Evolutionary conservation across 2,113 vertebrate genomes (phyloP), one percentile per base, ranked within the genome.

Genomic region (Neotoma lepida): DNA sequence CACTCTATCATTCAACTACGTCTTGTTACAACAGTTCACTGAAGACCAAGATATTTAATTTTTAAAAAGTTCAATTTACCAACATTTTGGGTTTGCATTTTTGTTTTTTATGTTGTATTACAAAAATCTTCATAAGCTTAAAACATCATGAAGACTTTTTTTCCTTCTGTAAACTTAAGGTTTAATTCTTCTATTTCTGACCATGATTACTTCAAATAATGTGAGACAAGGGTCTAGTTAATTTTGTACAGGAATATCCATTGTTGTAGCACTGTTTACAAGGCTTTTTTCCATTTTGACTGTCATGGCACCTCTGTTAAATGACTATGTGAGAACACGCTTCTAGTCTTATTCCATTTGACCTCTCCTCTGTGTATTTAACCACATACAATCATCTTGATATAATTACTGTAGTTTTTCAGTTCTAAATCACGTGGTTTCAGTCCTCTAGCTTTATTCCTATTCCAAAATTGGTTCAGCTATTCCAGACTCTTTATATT

Each of bases 151-250:
- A 81, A 76, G 35, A 81, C 46, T 81, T 88, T 93, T 24, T 82
- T 61, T 63, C 89, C 28, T 64, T 46, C 15, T 85, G 54, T n/a
- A 93, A 84, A 22, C 90, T 91, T 89, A 92, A 35, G 81, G 49
- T 63, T 94, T 56, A 80, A 54, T 87, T 89, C 9, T 93, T 89
- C 80, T 14, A 88, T 64, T 68, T 88, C 91, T 28, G 68, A 89
- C 22, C n/a, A 91, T 44, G 61, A 89, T 85, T 44, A 78, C 39
- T 56, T 88, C n/a, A 96, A 86, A 61, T 86, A 88, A 94, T 56
- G 22, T 82, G 64, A 95, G 39, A 3, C 64, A 66, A 92, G 0
- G 10, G 56, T 61, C 81, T 90, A 90, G 28, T 80, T 77, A 66
- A 91, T 74, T 89, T 58, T 93, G 35, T 49, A 78, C 24, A 93